These are phyloP conservation scores for Anhinga rufa DNA, from an alignment of 2,113 vertebrate genomes.

Conservation along the genomic window DNA sequence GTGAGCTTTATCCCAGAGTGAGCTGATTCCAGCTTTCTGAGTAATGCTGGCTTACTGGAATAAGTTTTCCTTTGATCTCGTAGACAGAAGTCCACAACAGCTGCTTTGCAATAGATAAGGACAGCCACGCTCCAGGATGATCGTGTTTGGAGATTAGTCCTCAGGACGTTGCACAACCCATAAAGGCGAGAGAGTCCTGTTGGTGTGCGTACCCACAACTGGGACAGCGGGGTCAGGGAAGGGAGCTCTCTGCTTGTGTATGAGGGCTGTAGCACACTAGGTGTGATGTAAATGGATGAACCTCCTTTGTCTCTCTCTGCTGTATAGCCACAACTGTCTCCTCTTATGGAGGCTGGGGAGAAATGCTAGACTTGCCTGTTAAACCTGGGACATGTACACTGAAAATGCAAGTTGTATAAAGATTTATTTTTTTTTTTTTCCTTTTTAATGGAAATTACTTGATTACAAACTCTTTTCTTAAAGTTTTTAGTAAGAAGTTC, in stretches of 20 bases:
- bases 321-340: background rate
- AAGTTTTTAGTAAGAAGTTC: background rate
- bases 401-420: too few relatives aligned
- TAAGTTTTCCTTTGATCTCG: constrained; percentile 33
- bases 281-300: background rate
- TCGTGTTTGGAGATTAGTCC: background rate
- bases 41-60: background rate
- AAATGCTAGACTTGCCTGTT: background rate
- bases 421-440: too few relatives aligned
- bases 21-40: constrained; percentile 1
- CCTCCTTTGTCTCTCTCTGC: background rate
- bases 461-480: background rate
- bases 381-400: fast-evolving
- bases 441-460: background rate
- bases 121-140: background rate
- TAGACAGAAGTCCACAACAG: constrained; percentile 28
- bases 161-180: background rate
- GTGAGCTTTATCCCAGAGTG: background rate
- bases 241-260: background rate
- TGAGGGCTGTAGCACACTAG: background rate
- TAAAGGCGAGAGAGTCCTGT: background rate
- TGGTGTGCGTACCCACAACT: background rate
- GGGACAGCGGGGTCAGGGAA: fast-evolving
- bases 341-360: background rate
- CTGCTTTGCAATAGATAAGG: constrained; percentile 31